phyloP scores from a whole-genome alignment of 2,797 vertebrate species.

The Pterois miles region DNA sequence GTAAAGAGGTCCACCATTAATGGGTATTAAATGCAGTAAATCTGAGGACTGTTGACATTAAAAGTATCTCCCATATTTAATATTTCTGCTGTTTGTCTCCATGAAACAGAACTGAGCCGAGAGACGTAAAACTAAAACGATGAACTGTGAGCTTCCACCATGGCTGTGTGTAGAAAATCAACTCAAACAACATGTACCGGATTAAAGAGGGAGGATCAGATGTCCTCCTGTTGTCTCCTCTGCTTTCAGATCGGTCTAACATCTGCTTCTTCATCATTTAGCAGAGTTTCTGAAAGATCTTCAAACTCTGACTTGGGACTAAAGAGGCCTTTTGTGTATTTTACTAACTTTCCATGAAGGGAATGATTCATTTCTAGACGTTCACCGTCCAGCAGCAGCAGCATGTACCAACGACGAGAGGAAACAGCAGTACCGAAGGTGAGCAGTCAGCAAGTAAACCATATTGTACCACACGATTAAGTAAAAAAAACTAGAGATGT shows the following conservation, averaged over 20 bases:
- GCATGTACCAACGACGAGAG: neutral
- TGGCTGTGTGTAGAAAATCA: too few species aligned
- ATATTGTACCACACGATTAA: constrained; percentile 21
- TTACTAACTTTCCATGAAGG: too few species aligned
- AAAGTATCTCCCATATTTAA: too few species aligned
- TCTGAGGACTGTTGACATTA: too few species aligned
- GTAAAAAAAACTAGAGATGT: neutral
- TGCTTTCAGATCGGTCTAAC: neutral
- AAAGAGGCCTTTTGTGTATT: too few species aligned
- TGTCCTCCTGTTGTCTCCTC: neutral
- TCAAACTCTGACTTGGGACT: neutral
- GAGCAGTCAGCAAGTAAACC: neutral
- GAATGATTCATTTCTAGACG: neutral
- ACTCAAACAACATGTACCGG: neutral
- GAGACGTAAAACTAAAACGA: neutral
- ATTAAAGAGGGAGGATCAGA: neutral
- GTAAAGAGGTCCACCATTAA: too few species aligned
- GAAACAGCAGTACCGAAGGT: constrained; percentile 23
- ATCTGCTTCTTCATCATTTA: neutral
- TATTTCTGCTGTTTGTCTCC: too few species aligned
- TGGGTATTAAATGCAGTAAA: too few species aligned
- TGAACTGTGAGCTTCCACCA: neutral
- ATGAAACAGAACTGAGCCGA: too few species aligned
- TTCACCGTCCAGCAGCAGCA: neutral
- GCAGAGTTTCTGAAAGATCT: neutral